Conservation (phyloP, 2,888 invertebrate genomes). For the Macrophya annulata region DNA sequence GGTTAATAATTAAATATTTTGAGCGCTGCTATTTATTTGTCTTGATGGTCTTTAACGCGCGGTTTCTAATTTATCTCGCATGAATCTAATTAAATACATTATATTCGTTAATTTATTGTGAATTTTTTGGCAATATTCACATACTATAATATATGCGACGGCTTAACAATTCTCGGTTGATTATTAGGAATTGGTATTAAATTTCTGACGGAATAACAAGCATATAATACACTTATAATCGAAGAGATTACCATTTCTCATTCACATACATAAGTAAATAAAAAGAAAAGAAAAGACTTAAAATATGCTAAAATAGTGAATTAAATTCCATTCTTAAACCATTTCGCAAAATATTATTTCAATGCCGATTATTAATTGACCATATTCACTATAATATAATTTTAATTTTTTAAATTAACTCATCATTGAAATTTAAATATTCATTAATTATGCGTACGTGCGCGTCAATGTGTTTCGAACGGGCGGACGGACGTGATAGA, state of each 20-base stretch:
- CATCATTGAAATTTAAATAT: constrained; percentile 16
- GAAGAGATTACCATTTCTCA: not conserved
- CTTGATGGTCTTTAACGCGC: constrained; percentile 16
- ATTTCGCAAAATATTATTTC: not conserved
- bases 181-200: constrained; percentile 8
- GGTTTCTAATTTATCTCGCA: not conserved
- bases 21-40: not conserved
- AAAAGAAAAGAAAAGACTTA: not conserved
- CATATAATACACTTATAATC: constrained; percentile 7
- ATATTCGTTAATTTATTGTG: not conserved
- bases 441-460: not conserved
- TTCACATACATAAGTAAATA: not conserved
- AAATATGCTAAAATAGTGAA: constrained; percentile 1
- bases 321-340: not conserved
- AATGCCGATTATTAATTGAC: not conserved
- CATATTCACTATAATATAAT: too few species aligned
- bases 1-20: constrained; percentile 1
- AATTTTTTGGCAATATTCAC: constrained; percentile 9
- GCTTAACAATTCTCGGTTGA: constrained; percentile 1
- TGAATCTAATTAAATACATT: not conserved
- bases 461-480: not conserved
- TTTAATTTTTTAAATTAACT: not conserved
- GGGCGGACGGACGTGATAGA: constrained; percentile 34
- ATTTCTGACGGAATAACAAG: constrained; percentile 37
- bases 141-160: not conserved